Evolutionary conservation across 2,888 invertebrate species (phyloP), one percentile per base, ranked within the genome.

Genomic region (Baccha elongata): DNA sequence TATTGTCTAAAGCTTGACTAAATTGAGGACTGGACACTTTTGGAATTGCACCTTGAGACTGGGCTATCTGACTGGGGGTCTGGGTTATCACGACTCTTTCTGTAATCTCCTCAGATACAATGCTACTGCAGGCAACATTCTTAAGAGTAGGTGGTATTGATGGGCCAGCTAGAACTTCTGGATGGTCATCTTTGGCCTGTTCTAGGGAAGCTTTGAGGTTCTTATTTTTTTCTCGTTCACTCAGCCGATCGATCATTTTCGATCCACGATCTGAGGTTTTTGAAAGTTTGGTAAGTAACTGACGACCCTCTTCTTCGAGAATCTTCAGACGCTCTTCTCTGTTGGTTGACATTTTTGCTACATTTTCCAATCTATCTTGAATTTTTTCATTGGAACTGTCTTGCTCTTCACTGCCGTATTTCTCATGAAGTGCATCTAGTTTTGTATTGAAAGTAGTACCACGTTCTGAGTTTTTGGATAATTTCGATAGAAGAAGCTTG

Each of bases 241-340:
- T 88, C 13, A 91, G 87, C 40, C 87, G 87, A 58, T 88, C 88
- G 10, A 88, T 88, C 87, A 91, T 89, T 46, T 86, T 86, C 0
- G 88, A 88, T 11, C 90, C 90, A 7, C 88, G 87, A 50, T 88
- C 87, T 2, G 90, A 88, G 2, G 89, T 89, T 32, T 87, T 86
- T 11, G 89, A 87, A 17, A 90, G 85, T 10, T 87, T 88, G 11
- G 85, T 85, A 60, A 96, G 94, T 11, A 97, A 90, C 85, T 94
- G 93, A 84, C 94, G 93, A 2, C 96, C 95, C 90, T 97, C 95
- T 86, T 96, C 95, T 90, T 97, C 97, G 74, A 97, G 91, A 62
- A 94, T 89, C 86, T 85, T 91, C 65, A 87, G 46, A 13, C 88
- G 88, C 73, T 89, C 89, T 13, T 88, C 87, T 3, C 89, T 86